Percentiles rank a stretch among this genome's conserved stretches.
These are phyloP conservation scores for Mustelus asterias DNA, from an alignment of 2,113 vertebrate genomes.

Conservation along the genomic window DNA sequence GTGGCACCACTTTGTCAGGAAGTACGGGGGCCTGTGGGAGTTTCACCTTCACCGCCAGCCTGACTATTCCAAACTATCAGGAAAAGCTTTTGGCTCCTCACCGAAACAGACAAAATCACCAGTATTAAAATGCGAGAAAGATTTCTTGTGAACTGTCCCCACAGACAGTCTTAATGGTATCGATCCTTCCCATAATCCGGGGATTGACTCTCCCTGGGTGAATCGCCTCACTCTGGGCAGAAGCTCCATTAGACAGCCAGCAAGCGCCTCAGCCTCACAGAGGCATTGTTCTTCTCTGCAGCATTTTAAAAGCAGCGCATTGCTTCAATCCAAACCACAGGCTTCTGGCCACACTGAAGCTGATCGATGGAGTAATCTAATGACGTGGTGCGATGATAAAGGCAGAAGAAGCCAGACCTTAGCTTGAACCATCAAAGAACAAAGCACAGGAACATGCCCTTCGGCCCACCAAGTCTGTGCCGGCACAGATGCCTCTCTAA, in stretches of 20 bases:
- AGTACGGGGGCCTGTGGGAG: background rate
- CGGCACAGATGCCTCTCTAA: too few species aligned
- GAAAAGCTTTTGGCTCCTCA: background rate
- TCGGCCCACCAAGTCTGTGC: too few species aligned
- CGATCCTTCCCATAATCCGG: background rate
- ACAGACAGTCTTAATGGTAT: background rate
- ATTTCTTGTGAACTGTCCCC: background rate
- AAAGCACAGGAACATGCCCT: too few species aligned
- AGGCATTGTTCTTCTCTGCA: background rate
- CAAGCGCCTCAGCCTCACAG: background rate
- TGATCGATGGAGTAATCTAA: background rate
- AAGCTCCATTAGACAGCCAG: background rate
- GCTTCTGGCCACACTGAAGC: background rate
- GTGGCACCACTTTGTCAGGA: background rate
- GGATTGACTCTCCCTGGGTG: background rate
- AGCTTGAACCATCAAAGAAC: background rate
- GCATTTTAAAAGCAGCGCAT: background rate
- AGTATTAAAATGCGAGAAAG: background rate
- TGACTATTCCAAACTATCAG: background rate
- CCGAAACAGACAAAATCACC: background rate
- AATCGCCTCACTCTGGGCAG: background rate
- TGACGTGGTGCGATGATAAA: background rate
- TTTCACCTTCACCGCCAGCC: too few species aligned
- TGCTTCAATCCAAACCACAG: background rate
- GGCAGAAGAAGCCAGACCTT: constrained; percentile 4